Percentiles rank a stretch among this genome's conserved stretches.
Evolutionary conservation across 2,797 vertebrate genomes (phyloP).

Genomic region (Acestrorhynchus altus): DNA sequence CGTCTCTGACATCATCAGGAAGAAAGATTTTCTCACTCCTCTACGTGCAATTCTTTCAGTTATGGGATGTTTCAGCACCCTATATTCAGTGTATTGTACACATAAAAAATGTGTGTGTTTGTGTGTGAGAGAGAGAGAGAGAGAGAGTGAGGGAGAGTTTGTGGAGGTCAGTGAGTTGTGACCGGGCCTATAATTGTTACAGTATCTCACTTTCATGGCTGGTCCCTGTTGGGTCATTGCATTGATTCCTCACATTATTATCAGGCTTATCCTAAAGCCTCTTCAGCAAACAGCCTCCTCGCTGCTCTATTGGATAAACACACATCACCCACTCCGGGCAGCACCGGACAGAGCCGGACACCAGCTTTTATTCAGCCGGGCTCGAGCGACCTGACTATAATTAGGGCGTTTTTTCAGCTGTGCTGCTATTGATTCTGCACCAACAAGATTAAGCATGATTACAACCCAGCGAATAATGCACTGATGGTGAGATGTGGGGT

Average conservation of each 20-base stretch:
- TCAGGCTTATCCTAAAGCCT: conserved; percentile 76
- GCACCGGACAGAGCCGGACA: not conserved
- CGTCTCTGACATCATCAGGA: too few species aligned
- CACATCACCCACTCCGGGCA: not conserved
- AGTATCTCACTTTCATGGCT: conserved; percentile 74
- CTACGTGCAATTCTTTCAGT: too few species aligned
- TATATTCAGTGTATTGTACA: too few species aligned
- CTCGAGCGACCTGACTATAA: conserved; percentile 51
- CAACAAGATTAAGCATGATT: conserved; percentile 80
- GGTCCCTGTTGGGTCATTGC: conserved; percentile 71
- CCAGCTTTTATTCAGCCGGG: conserved; percentile 48
- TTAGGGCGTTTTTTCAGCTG: conserved; percentile 53
- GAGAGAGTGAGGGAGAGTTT: too few species aligned
- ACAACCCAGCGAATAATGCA: conserved; percentile 69
- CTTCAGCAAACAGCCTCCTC: conserved; percentile 33
- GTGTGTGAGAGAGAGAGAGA: too few species aligned
- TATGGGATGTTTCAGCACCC: too few species aligned
- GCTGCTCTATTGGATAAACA: conserved; percentile 36
- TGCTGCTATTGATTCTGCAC: conserved; percentile 56
- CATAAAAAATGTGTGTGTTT: not conserved
- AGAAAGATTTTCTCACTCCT: too few species aligned
- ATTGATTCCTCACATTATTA: conserved; percentile 83
- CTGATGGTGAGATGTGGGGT: conserved; percentile 62
- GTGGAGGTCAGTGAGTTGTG: conserved; percentile 73
- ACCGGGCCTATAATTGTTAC: conserved; percentile 75